These are phyloP conservation scores for Knipowitschia caucasica DNA, from an alignment of 2,797 vertebrate species.

Conservation along the genomic window DNA sequence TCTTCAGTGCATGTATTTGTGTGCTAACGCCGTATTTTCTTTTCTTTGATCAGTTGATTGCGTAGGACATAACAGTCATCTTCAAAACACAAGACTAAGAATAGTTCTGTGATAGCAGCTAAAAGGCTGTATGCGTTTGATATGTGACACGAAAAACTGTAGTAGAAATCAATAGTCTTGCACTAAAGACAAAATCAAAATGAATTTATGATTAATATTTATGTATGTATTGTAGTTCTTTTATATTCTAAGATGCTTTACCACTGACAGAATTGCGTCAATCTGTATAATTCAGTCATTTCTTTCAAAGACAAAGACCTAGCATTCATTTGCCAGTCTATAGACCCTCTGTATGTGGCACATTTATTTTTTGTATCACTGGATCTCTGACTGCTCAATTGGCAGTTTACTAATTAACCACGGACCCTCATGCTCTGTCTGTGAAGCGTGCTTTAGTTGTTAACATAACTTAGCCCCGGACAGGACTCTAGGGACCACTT, in stretches of 20 bases:
- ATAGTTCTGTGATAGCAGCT: not conserved
- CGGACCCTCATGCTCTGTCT: slow-evolving; percentile 13
- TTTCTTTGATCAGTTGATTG: slow-evolving; percentile 25
- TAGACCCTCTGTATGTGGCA: not conserved
- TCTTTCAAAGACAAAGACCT: too few relatives aligned
- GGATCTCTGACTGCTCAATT: slow-evolving; percentile 20
- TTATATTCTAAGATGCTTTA: too few relatives aligned
- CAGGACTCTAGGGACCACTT: slow-evolving; percentile 28
- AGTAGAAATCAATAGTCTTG: too few relatives aligned
- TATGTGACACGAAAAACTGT: not conserved
- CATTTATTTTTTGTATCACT: slow-evolving; percentile 13
- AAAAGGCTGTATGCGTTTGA: not conserved
- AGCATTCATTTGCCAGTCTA: too few relatives aligned
- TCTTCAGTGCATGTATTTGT: slow-evolving; percentile 14
- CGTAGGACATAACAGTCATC: slow-evolving; percentile 18
- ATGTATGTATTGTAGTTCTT: too few relatives aligned
- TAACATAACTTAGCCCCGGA: slow-evolving; percentile 41
- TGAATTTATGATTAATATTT: too few relatives aligned
- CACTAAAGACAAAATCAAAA: too few relatives aligned
- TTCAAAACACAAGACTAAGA: slow-evolving; percentile 11
- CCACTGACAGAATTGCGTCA: too few relatives aligned
- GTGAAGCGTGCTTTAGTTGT: slow-evolving; percentile 14
- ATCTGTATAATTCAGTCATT: too few relatives aligned
- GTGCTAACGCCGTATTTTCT: slow-evolving; percentile 2
- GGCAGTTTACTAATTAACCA: slow-evolving; percentile 24